Evolutionary conservation across 2,888 invertebrate genomes (phyloP).

Genomic region (Sesia apiformis): DNA sequence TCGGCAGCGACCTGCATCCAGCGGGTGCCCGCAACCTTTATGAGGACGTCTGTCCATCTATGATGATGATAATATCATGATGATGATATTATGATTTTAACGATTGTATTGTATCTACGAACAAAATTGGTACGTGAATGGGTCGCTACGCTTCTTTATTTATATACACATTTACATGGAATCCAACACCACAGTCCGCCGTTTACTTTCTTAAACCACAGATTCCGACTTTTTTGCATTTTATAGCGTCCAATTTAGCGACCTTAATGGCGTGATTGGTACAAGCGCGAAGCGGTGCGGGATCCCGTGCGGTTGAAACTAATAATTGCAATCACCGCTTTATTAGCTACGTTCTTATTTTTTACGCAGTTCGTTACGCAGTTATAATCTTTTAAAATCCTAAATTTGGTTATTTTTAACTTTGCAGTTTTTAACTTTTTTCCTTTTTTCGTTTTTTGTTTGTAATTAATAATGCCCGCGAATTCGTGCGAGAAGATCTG

Average conservation of each 20-base stretch:
- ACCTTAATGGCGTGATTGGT: slow-evolving; percentile 43
- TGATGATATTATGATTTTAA: no score
- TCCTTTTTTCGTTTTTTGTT: no score
- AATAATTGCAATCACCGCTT: slow-evolving; percentile 29
- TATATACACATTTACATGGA: slow-evolving; percentile 12
- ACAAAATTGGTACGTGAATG: slow-evolving; percentile 1
- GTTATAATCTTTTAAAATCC: neutral
- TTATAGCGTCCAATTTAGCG: slow-evolving; percentile 51
- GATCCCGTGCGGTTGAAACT: slow-evolving; percentile 28
- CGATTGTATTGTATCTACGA: neutral
- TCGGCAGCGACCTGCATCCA: no score
- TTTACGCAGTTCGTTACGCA: slow-evolving; percentile 16
- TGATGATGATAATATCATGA: no score
- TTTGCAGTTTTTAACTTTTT: no score
- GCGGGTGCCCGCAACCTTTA: no score
- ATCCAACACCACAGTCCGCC: slow-evolving; percentile 15
- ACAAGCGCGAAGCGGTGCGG: slow-evolving; percentile 27
- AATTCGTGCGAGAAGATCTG: no score
- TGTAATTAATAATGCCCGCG: no score
- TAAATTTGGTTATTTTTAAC: no score
- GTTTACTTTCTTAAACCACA: slow-evolving; percentile 17
- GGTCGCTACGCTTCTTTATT: slow-evolving; percentile 2
- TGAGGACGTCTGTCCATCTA: no score
- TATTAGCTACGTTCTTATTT: slow-evolving; percentile 25
- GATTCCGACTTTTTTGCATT: slow-evolving; percentile 49